Evolutionary conservation across 2,888 invertebrate species (phyloP).

Genomic region (Ypsolopha sequella): DNA sequence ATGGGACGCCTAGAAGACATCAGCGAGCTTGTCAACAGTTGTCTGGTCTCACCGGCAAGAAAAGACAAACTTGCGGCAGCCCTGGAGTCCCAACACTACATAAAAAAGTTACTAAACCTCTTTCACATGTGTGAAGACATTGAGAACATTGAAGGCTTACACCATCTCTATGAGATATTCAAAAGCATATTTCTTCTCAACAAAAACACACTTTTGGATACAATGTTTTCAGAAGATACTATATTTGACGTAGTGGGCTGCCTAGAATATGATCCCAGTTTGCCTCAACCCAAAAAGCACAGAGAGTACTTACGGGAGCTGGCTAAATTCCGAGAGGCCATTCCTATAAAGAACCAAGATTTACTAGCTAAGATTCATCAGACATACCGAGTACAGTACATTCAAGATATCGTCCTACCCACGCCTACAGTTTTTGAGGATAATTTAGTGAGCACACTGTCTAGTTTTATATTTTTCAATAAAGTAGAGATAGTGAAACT

Average conservation of each 20-base stretch:
- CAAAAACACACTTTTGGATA: constrained; percentile 96
- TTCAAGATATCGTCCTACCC: constrained; percentile 98
- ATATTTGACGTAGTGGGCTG: constrained; percentile 99
- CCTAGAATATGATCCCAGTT: constrained; percentile 95
- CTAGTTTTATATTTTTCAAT: constrained; percentile 99
- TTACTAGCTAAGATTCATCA: constrained; percentile 98
- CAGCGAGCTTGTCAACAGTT: constrained; percentile 90
- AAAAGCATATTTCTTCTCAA: constrained; percentile 99
- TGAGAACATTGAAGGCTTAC: constrained; percentile 94
- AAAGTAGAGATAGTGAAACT: constrained; percentile 99
- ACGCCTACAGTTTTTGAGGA: constrained; percentile 99
- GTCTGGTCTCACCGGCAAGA: constrained; percentile 88
- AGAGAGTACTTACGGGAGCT: constrained; percentile 95
- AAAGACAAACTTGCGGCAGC: constrained; percentile 96
- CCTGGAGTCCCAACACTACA: constrained; percentile 94
- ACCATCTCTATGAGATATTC: constrained; percentile 97
- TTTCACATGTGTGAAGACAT: constrained; percentile 98
- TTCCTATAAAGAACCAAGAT: constrained; percentile 95
- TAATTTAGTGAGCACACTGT: constrained; percentile 96
- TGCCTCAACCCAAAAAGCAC: constrained; percentile 89
- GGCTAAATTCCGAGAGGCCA: constrained; percentile 92
- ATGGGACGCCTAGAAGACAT: constrained; percentile 94
- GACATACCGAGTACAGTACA: constrained; percentile 99
- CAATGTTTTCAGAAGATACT: constrained; percentile 96
- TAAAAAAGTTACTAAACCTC: constrained; percentile 92